Evolutionary conservation across 2,797 vertebrate genomes (phyloP).

Genomic region (Huso huso): DNA sequence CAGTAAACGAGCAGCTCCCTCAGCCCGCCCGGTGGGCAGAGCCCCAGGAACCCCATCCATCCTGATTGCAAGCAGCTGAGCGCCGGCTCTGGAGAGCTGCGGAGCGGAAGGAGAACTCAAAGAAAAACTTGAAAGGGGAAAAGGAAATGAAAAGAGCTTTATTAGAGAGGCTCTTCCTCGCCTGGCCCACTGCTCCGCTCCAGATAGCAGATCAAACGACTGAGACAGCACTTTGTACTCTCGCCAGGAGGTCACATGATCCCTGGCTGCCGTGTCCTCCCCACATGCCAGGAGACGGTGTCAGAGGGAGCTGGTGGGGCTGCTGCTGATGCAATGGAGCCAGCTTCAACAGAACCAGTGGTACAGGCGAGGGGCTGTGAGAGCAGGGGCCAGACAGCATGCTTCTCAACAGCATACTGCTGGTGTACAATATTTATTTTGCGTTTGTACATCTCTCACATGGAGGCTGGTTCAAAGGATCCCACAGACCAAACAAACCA

Average conservation of each 20-base stretch:
- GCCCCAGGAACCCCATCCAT: too few species aligned
- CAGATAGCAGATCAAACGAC: conserved; percentile 70
- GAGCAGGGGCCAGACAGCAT: conserved; percentile 9
- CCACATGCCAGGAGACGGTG: conserved; percentile 34
- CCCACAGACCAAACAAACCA: too few species aligned
- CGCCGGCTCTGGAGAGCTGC: not conserved
- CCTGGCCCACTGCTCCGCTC: conserved; percentile 47
- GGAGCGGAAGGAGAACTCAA: conserved; percentile 28
- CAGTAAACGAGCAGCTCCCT: too few species aligned
- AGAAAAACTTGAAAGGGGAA: conserved; percentile 43
- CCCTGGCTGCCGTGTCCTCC: conserved; percentile 41
- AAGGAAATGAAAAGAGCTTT: conserved; percentile 57
- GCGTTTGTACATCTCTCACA: too few species aligned
- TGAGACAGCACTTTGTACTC: conserved; percentile 63
- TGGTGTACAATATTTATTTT: not conserved
- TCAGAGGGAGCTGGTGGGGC: not conserved
- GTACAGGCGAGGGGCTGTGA: conserved; percentile 9
- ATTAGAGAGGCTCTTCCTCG: conserved; percentile 61
- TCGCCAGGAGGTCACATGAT: conserved; percentile 70
- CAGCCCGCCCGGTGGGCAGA: too few species aligned
- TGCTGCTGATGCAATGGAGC: not conserved
- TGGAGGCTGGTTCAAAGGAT: too few species aligned
- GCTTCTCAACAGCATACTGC: not conserved
- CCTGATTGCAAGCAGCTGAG: too few species aligned
- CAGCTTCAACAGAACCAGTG: not conserved